Evolutionary conservation across 2,797 vertebrate genomes (phyloP), one percentile per base, ranked within the genome.

Genomic region (Tamandua tetradactyla): DNA sequence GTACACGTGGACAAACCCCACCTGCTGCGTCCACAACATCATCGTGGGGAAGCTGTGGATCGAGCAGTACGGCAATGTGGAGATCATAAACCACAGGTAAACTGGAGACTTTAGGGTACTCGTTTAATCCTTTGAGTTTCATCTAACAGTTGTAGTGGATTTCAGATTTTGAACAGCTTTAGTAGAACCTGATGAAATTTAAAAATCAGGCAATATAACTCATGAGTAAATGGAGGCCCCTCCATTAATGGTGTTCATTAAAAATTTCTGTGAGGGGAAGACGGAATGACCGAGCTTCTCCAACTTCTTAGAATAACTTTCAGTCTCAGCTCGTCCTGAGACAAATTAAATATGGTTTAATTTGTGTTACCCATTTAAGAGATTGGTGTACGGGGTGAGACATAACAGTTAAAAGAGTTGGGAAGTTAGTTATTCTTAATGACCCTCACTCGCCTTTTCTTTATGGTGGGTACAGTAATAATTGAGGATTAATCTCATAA

Each of bases 31-130:
- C 81, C 99, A 99, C 97, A 99, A 99, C 95, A 99, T 99, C 90
- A 99, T 99, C 2, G 99, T 99, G 74, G 99, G 99, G 27, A 99
- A 99, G 97, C 99, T 99, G 89, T 99, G 99, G 99, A 99, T 99
- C 17, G 99, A 99, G 97, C 99, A 99, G 96, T 99, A 99, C 4
- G 99, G 99, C 97, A 99, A 98, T 0, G 98, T 99, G 98, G 99
- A 99, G 98, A 99, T 99, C 97, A 98, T 99, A 87, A 99, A 99
- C 98, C 99, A 99, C 98, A 99, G 99, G 99, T 99, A 99, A 99
- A 97, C 88, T 86, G 37, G 94, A 76, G 9, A 0, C 42, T 5
- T 32, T 5, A 7, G 5, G 2, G 23, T 15, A 7, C 37, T 30
- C 42, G 6, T 14, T 1, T 17, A 0, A 15, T 8, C 7, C 7